Percentiles rank a stretch among this genome's conserved stretches.
Conservation (phyloP, 2,888 invertebrate species). For the Prosapia bicincta region DNA sequence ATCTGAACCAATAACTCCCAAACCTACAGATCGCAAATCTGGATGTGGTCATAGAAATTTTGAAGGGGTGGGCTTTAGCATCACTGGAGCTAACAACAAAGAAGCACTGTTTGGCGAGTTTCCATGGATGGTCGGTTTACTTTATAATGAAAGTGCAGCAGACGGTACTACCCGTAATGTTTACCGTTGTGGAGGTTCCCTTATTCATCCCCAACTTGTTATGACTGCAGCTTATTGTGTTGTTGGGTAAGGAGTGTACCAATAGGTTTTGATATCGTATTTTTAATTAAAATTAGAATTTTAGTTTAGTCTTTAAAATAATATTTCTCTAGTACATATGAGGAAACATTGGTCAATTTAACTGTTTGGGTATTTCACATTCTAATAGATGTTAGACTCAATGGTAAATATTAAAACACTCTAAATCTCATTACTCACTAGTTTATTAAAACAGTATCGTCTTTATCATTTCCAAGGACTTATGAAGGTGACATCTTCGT, state of each 20-base stretch:
- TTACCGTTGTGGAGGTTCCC: conserved; percentile 76
- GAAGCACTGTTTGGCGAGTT: conserved; percentile 76
- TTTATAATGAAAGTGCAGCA: conserved; percentile 55
- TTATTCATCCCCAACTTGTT: conserved; percentile 72
- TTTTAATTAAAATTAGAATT: too few species aligned
- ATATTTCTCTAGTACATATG: too few species aligned
- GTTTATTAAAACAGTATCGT: too few species aligned
- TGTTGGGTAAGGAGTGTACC: conserved; percentile 50
- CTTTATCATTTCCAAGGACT: too few species aligned
- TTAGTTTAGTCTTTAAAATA: too few species aligned
- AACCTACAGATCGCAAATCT: conserved; percentile 36
- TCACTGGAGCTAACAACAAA: conserved; percentile 55
- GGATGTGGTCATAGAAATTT: conserved; percentile 71
- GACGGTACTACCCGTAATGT: conserved; percentile 52
- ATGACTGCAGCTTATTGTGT: conserved; percentile 82
- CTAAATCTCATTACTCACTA: too few species aligned
- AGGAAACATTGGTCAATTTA: too few species aligned
- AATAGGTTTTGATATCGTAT: too few species aligned
- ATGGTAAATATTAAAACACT: too few species aligned
- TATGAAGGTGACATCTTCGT: too few species aligned
- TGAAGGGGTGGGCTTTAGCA: conserved; percentile 68
- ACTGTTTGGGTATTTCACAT: too few species aligned
- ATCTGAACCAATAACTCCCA: conserved; percentile 39
- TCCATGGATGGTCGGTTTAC: conserved; percentile 74
- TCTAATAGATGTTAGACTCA: too few species aligned